Conservation (phyloP, 2,888 invertebrate genomes). For the Dorcus hopei region DNA sequence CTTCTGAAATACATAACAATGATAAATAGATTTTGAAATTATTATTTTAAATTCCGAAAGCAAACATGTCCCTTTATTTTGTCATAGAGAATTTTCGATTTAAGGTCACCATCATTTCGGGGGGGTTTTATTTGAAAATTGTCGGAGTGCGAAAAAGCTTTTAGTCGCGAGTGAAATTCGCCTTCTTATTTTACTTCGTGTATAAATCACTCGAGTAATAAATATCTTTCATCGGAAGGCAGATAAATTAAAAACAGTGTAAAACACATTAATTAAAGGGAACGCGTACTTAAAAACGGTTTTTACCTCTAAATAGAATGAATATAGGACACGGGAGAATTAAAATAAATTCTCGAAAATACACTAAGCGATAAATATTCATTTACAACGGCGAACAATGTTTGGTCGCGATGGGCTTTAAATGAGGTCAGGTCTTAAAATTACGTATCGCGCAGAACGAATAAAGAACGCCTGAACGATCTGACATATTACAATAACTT, state of each 20-base stretch:
- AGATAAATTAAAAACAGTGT: neutral
- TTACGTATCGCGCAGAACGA: constrained; percentile 16
- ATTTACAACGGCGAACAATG: constrained; percentile 14
- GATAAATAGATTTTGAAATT: too few species aligned
- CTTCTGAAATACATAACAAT: too few species aligned
- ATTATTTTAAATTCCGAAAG: too few species aligned
- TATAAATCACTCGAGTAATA: neutral
- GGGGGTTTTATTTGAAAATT: too few species aligned
- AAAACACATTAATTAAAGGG: constrained; percentile 13
- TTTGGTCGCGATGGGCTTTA: constrained; percentile 17
- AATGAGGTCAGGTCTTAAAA: constrained; percentile 17
- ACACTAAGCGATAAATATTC: constrained; percentile 12
- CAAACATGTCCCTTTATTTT: too few species aligned
- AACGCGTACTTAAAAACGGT: constrained; percentile 16
- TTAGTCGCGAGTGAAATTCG: too few species aligned
- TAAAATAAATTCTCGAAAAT: constrained; percentile 15
- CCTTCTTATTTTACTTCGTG: too few species aligned
- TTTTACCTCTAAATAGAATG: constrained; percentile 19
- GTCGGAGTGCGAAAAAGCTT: too few species aligned
- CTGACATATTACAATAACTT: constrained; percentile 6
- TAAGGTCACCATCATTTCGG: too few species aligned
- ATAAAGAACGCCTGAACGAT: constrained; percentile 2
- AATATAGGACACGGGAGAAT: constrained; percentile 14
- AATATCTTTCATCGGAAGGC: neutral
- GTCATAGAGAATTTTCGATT: too few species aligned